phyloP scores from a whole-genome alignment of 2,113 vertebrate genomes.

The Xenopus borealis region DNA sequence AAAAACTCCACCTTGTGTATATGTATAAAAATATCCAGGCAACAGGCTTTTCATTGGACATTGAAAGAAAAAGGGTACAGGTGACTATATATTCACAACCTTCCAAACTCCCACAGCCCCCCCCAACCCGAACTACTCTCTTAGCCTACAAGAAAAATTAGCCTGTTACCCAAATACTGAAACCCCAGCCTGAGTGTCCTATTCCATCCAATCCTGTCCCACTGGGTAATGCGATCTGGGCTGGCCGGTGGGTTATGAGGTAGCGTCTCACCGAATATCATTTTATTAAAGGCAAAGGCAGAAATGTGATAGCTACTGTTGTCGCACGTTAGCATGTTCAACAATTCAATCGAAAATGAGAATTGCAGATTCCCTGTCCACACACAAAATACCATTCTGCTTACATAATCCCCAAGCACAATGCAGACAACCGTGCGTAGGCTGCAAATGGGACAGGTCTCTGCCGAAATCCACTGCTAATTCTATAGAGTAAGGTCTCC shows the following conservation, averaged over 20 bases:
- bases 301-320: constrained; percentile 73
- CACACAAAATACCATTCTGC: constrained; percentile 58
- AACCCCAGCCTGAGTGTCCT: neutral
- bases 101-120: neutral
- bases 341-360: constrained; percentile 69
- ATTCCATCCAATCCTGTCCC: constrained; percentile 42
- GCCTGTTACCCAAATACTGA: constrained; percentile 17
- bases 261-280: constrained; percentile 69
- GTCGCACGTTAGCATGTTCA: constrained; percentile 65
- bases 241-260: constrained; percentile 67
- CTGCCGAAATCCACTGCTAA: neutral
- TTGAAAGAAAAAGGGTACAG: too few relatives aligned
- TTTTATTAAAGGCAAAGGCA: constrained; percentile 66
- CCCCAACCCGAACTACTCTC: neutral
- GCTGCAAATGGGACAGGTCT: constrained; percentile 17
- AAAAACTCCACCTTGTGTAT: too few relatives aligned
- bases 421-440: constrained; percentile 39
- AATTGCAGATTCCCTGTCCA: constrained; percentile 63
- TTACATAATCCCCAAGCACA: constrained; percentile 51
- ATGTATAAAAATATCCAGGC: too few relatives aligned
- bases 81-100: too few relatives aligned
- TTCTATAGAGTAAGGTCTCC: neutral
- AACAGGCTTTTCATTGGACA: too few relatives aligned
- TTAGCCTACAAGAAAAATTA: constrained; percentile 28
- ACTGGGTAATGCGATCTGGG: constrained; percentile 58